Conservation (phyloP, 2,888 invertebrate genomes). For the Parnassius mnemosyne region DNA sequence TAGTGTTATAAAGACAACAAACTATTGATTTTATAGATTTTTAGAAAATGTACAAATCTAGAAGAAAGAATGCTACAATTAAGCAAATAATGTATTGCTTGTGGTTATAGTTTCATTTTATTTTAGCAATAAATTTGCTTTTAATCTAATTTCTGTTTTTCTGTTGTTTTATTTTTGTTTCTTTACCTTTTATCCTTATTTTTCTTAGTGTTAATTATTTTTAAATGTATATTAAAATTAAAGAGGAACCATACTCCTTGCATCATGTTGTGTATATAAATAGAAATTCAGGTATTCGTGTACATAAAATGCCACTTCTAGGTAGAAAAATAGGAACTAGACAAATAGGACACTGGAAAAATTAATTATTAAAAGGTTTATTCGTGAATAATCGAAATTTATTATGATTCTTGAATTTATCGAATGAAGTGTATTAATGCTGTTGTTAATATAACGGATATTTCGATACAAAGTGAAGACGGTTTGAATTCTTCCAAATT, state of each 20-base stretch:
- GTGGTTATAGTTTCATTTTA: slow-evolving; percentile 77
- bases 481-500: slow-evolving; percentile 41
- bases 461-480: slow-evolving; percentile 31
- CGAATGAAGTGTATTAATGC: slow-evolving; percentile 54
- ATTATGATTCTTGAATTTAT: slow-evolving; percentile 57
- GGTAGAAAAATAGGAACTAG: slow-evolving; percentile 52
- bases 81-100: slow-evolving; percentile 72
- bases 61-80: slow-evolving; percentile 55
- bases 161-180: slow-evolving; percentile 61
- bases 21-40: slow-evolving; percentile 51
- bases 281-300: slow-evolving; percentile 53
- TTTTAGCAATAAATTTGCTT: slow-evolving; percentile 81
- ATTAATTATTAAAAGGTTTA: slow-evolving; percentile 46
- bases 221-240: slow-evolving; percentile 61
- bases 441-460: slow-evolving; percentile 40
- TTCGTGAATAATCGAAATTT: slow-evolving; percentile 64
- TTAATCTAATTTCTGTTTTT: slow-evolving; percentile 67
- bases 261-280: slow-evolving; percentile 71
- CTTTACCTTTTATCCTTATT: slow-evolving; percentile 44
- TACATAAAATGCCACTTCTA: slow-evolving; percentile 59
- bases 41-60: slow-evolving; percentile 74
- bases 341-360: slow-evolving; percentile 49
- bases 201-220: slow-evolving; percentile 46
- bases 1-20: slow-evolving; percentile 24
- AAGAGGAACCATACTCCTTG: slow-evolving; percentile 78